Evolutionary conservation across 1,140 invertebrate genomes (phyloP), one percentile per base, ranked within the genome.

Genomic region (Drosophila gunungcola): DNA sequence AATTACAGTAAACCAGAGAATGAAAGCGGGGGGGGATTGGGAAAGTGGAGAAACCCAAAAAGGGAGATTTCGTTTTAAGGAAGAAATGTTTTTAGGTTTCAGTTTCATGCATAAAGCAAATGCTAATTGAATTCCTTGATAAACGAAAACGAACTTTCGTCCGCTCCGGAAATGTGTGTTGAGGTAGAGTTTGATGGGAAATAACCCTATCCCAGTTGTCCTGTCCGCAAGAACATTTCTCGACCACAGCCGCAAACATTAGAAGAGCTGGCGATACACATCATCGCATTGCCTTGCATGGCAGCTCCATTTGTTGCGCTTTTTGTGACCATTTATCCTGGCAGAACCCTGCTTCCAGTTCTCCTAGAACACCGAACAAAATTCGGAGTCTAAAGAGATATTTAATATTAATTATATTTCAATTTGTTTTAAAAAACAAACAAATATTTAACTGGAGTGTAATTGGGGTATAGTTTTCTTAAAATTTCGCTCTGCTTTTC

Each of bases 101-200:
- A 62, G 56, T 74, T 67, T 86, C 74, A 85, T 85, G 78, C 78
- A 86, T 85, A 85, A 86, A 75, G 61, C 78, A 85, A 78, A 78
- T 86, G 78, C 65, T 88, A 88, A 88, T 86, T 88, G 83, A 88
- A 79, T 88, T 82, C 58, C 70, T 53, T 68, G 61, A 75, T 86
- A 68, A 73, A 43, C 53, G 56, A 54, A 60, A 83, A 61, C 52
- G 74, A 78, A 78, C 56, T 81, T 72, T 70, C 38, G 25, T 60
- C 16, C 38, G 38, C 21, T 39, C 74, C 54, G 73, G 62, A 67
- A 85, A 73, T 80, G 54, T 80, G 69, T 57, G 58, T 34, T 25
- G 27, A 41, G 51, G 29, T 45, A 38, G 53, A 62, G 54, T 25
- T 36, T 46, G 36, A 56, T 42, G 53, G 49, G 42, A 68, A 32